Base-by-base conservation (phyloP, 2,797 vertebrate genomes). In the Sebastes reedi region DNA sequence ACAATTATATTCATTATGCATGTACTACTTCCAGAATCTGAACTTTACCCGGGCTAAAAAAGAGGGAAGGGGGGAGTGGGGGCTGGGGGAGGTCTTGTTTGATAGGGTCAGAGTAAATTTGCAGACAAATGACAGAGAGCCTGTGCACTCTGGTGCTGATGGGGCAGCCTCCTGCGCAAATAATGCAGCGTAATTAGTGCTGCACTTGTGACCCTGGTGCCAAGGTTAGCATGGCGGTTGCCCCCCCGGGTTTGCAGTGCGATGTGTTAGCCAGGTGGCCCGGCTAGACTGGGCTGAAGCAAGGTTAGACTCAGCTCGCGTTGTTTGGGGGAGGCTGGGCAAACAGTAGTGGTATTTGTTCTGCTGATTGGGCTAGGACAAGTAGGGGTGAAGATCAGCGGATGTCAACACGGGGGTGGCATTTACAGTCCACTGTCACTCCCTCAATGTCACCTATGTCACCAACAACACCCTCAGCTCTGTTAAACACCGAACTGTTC, bases 301-400 rank as follows among this genome's bases (percentile, higher is more conserved):
- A n/a, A 52, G 61, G 67, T 68, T 72, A 59, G 39, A n/a, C 69
- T 68, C 58, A 61, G 72, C 70, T 72, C 18, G 34, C 77, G 68
- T 73, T 2, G 71, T 20, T 24, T 65, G 20, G 32, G 65, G 88
- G 50, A n/a, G 39, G 75, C 80, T 92, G 73, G 83, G 81, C 92
- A 95, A 96, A 96, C 94, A 95, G 80, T 72, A 3, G 42, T 30
- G 60, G 24, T 94, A 94, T 96, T 96, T 96, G 94, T 82, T 92
- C 90, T 94, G 84, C 87, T 96, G 94, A 96, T 96, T 96, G 94
- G 83, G 36, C 77, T 8, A 0, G 60, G 78, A 81, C 82, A 77
- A 60, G 82, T 58, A 64, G 86, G 52, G 85, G 72, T 88, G 84
- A 92, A 83, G 90, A 83, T 91, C 85, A 75, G 54, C 73, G 81